These are phyloP conservation scores for Eupithecia exiguata DNA, from an alignment of 2,888 invertebrate genomes.

Conservation along the genomic window DNA sequence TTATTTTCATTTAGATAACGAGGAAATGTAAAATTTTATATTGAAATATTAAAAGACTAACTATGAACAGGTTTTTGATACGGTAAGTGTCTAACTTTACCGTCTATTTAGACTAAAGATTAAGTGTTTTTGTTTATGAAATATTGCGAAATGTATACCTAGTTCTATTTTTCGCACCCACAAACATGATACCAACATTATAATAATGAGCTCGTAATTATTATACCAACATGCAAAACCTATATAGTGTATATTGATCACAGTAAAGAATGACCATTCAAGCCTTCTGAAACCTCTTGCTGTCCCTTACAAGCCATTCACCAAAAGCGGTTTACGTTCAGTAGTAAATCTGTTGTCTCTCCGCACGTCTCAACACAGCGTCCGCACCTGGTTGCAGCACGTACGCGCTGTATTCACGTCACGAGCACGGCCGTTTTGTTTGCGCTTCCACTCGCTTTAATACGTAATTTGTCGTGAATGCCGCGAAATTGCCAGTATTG, in stretches of 20 bases:
- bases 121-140: too few relatives aligned
- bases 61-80: neutral
- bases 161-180: too few relatives aligned
- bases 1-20: too few relatives aligned
- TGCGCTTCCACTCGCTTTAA: slow-evolving; percentile 81
- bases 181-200: too few relatives aligned
- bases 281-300: neutral
- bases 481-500: slow-evolving; percentile 81
- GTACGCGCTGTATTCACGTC: slow-evolving; percentile 76
- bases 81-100: neutral
- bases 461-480: slow-evolving; percentile 82
- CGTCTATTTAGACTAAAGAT: too few relatives aligned
- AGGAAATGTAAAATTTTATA: neutral
- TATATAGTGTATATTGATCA: neutral
- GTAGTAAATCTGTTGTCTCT: slow-evolving; percentile 21
- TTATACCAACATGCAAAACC: too few relatives aligned
- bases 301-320: neutral
- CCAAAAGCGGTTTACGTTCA: neutral
- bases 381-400: slow-evolving; percentile 55
- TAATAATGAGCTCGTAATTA: too few relatives aligned
- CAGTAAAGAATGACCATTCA: neutral
- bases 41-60: too few relatives aligned
- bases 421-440: slow-evolving; percentile 81
- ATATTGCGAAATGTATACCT: too few relatives aligned
- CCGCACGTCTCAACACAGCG: slow-evolving; percentile 43